Evolutionary conservation across 1,140 invertebrate species (phyloP).

Genomic region (Radopholus similis): DNA sequence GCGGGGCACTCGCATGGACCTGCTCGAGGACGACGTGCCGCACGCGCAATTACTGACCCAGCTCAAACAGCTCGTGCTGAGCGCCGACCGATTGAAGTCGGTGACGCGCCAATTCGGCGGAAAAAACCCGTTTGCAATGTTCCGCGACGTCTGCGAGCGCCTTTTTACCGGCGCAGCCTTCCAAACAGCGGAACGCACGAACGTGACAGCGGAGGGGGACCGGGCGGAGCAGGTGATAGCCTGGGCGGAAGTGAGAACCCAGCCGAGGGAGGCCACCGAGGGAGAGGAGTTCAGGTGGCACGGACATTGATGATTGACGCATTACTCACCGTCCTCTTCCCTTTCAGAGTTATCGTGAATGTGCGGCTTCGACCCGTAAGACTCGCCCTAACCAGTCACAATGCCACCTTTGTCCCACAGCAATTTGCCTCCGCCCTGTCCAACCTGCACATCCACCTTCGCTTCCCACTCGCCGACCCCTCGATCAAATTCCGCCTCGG

Average conservation of each 20-base stretch:
- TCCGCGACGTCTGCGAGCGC: not conserved
- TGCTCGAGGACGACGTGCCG: not conserved
- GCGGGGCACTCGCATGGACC: not conserved
- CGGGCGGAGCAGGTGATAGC: not conserved
- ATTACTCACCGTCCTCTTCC: not conserved
- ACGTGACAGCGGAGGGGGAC: not conserved
- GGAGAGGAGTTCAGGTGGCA: slow-evolving; percentile 12
- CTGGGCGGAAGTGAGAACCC: not conserved
- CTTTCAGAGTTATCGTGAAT: slow-evolving; percentile 5
- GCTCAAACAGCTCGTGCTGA: not conserved
- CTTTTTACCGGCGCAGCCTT: slow-evolving; percentile 2
- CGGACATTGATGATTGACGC: not conserved
- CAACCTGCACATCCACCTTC: not conserved
- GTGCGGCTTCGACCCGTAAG: not conserved
- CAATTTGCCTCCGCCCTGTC: not conserved
- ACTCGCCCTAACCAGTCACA: not conserved
- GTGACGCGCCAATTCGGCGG: slow-evolving; percentile 2
- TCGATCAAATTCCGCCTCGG: slow-evolving; percentile 13
- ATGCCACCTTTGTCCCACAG: not conserved
- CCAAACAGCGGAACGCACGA: not conserved
- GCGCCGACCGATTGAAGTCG: slow-evolving; percentile 3
- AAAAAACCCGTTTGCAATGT: slow-evolving; percentile 11
- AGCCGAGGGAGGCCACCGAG: not conserved
- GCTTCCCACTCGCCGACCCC: not conserved
- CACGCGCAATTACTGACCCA: not conserved